Conservation (phyloP, 2,113 vertebrate species). For the Mesocricetus auratus region DNA sequence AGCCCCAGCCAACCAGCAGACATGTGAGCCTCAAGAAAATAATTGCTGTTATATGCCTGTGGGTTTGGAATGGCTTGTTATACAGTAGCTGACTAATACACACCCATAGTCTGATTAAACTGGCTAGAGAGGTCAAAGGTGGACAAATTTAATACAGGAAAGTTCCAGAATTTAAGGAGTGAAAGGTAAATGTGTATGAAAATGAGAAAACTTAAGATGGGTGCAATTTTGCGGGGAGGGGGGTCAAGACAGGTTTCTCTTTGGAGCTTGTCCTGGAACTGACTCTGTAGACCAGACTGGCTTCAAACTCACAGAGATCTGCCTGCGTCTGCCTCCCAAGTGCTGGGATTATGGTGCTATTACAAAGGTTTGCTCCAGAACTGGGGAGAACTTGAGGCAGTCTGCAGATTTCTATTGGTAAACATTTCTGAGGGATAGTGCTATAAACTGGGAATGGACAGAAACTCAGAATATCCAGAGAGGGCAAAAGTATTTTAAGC, state of each 20-base stretch:
- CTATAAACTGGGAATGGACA: neutral
- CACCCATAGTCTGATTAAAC: neutral
- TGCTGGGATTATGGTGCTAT: too few species aligned
- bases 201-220: rapidly evolving
- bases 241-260: too few species aligned
- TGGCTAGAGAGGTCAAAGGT: neutral
- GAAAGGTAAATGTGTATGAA: neutral
- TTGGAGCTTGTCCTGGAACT: too few species aligned
- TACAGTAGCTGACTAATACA: neutral
- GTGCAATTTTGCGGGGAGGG: too few species aligned
- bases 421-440: neutral
- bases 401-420: neutral
- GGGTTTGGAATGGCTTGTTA: neutral
- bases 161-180: neutral
- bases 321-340: too few species aligned
- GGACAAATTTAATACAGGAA: neutral
- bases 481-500: neutral
- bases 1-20: neutral
- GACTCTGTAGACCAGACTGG: too few species aligned
- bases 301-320: too few species aligned
- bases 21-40: neutral
- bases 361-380: neutral
- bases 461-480: too few species aligned
- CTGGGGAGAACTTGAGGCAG: too few species aligned
- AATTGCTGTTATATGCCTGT: neutral